These are phyloP conservation scores for Pagetopsis macropterus DNA, from an alignment of 2,797 vertebrate genomes.

Conservation along the genomic window DNA sequence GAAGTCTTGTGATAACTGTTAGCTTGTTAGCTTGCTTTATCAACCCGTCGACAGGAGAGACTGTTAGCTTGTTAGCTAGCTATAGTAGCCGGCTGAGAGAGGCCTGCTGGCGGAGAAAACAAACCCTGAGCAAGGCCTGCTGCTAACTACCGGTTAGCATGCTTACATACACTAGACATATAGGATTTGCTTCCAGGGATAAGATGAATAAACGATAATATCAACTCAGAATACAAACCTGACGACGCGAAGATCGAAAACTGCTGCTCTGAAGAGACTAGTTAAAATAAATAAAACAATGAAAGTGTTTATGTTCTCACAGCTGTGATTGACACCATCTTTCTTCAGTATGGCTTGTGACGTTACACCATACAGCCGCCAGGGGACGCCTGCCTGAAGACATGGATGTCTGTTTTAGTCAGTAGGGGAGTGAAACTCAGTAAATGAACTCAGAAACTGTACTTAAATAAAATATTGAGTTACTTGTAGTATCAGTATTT, in stretches of 20 bases:
- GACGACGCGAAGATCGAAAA: background rate
- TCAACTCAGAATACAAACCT: constrained; percentile 10
- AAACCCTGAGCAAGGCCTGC: background rate
- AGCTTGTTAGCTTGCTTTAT: background rate
- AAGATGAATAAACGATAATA: background rate
- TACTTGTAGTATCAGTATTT: no score
- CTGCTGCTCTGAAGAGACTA: background rate
- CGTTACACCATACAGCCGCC: background rate
- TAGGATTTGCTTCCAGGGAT: background rate
- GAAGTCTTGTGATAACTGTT: background rate
- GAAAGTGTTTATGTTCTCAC: background rate
- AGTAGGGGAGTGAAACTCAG: no score
- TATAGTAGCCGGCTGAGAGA: background rate
- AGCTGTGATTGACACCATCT: background rate
- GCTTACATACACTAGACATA: background rate
- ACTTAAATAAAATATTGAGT: no score
- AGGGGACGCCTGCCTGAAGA: constrained; percentile 8
- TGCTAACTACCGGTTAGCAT: constrained; percentile 15
- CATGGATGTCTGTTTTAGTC: no score
- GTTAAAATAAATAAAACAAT: background rate
- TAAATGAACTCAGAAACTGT: background rate
- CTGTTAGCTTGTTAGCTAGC: background rate
- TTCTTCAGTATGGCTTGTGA: background rate
- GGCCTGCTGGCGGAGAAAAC: background rate
- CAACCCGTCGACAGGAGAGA: background rate